phyloP scores from a whole-genome alignment of 2,113 vertebrate genomes.

The Calonectris borealis region DNA sequence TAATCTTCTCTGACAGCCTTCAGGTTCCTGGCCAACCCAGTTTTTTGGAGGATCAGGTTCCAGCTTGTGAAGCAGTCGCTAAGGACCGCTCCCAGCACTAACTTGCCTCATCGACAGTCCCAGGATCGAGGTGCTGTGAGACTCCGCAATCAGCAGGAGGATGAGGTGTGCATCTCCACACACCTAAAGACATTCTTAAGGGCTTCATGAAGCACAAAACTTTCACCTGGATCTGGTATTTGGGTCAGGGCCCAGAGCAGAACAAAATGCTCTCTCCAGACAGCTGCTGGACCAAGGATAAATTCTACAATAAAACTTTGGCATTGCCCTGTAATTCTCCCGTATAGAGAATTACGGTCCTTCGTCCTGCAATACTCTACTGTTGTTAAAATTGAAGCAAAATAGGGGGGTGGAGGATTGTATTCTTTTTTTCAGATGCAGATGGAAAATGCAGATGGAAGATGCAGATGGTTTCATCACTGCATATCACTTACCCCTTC shows the following conservation, averaged over 20 bases:
- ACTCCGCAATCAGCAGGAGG: neutral
- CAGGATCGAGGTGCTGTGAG: neutral
- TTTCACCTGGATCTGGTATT: neutral
- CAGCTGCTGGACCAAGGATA: neutral
- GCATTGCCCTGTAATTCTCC: neutral
- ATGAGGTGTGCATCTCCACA: neutral
- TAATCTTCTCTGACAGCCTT: neutral
- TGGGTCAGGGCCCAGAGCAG: neutral
- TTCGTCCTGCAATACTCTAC: neutral
- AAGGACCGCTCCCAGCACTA: neutral
- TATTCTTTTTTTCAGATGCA: neutral
- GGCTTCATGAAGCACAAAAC: neutral
- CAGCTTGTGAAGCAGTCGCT: neutral
- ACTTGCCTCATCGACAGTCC: rapidly evolving
- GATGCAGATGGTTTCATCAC: neutral
- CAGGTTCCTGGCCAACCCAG: neutral
- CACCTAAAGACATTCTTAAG: neutral
- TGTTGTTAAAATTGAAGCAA: neutral
- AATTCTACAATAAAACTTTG: neutral
- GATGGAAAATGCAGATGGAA: neutral
- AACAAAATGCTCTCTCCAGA: neutral
- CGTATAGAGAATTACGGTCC: neutral
- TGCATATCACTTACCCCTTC: neutral
- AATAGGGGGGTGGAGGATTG: neutral
- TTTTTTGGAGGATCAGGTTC: neutral